Base-by-base conservation (phyloP, 2,113 vertebrate species). In the Sardina pilchardus region DNA sequence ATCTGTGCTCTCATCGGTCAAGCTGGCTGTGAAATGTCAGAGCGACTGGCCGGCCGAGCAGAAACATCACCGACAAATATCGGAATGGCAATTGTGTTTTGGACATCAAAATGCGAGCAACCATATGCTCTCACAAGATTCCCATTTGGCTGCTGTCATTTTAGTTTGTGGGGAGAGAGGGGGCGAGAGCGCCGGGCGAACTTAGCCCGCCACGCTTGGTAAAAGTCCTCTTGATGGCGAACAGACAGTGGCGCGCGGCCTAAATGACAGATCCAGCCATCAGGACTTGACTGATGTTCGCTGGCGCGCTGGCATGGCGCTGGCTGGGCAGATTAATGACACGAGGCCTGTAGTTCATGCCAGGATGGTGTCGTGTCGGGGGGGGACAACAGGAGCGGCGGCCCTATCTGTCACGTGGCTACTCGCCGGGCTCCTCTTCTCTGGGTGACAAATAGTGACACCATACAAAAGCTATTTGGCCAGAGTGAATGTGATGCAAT, bases 241-340 rank as follows among this genome's bases (percentile, higher is more conserved):
- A 17, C 26, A 75, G 67, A 75, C 67, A 75, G 9, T 6, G 6
- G 30, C 0, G 14, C 30, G 1, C 67, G 0, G 14, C 30, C 67
- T 84, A 84, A 82, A 80, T 86, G 82, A 84, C 59, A 71, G 59
- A 45, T 42, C 78, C 45, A 71, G 39, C 82, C 80, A 84, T 81
- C 84, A 83, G 17, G 21, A 24, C 9, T 9, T 86, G 85, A 88
- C 50, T 71, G 87, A 88, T 86, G 19, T 86, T 71, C 42, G 83
- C 85, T 86, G 85, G 84, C 53, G 50, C 53, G 81, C 83, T 34
- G 45, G 83, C 6, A 6, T 9, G 19, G 81, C 30, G n/a, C 30
- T 75, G 2, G 30, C 67, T 75, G 67, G 45, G 59, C 84, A 86
- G 84, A 85, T 85, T 88, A 83, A 84, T 88, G 82, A 83, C 83